phyloP scores from a whole-genome alignment of 2,113 vertebrate genomes.

The Sinocyclocheilus rhinocerous region DNA sequence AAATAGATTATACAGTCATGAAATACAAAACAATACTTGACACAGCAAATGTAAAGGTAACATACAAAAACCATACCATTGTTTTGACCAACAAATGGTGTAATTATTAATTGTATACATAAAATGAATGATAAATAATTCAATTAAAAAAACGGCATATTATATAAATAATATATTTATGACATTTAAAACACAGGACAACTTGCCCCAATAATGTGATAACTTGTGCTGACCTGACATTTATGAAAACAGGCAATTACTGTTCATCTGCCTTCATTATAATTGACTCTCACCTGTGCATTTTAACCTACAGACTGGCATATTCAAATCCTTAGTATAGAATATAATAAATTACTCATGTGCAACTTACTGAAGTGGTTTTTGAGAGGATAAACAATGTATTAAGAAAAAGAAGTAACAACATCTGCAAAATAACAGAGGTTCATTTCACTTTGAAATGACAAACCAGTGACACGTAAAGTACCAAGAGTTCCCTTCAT shows the following conservation, averaged over 20 bases:
- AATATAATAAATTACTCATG: not conserved
- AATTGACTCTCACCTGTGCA: not conserved
- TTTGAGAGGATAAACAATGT: not conserved
- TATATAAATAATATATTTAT: not conserved
- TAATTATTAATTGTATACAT: not conserved
- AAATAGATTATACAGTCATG: not conserved
- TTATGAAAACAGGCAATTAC: not conserved
- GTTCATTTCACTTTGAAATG: not conserved
- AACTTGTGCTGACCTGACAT: not conserved
- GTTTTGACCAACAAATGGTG: not conserved
- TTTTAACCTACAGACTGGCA: not conserved
- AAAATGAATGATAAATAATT: not conserved
- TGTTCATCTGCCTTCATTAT: not conserved
- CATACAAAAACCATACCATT: not conserved
- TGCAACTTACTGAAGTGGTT: not conserved
- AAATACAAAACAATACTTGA: not conserved
- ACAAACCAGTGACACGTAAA: not conserved
- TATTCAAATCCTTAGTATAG: not conserved
- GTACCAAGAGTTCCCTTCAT: not conserved
- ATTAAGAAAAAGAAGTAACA: not conserved
- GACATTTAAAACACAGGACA: not conserved
- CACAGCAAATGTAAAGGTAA: not conserved
- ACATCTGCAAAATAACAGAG: not conserved
- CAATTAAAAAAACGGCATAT: not conserved
- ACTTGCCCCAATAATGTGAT: not conserved